Evolutionary conservation across 2,113 vertebrate species (phyloP).

Genomic region (Pantherophis guttatus): DNA sequence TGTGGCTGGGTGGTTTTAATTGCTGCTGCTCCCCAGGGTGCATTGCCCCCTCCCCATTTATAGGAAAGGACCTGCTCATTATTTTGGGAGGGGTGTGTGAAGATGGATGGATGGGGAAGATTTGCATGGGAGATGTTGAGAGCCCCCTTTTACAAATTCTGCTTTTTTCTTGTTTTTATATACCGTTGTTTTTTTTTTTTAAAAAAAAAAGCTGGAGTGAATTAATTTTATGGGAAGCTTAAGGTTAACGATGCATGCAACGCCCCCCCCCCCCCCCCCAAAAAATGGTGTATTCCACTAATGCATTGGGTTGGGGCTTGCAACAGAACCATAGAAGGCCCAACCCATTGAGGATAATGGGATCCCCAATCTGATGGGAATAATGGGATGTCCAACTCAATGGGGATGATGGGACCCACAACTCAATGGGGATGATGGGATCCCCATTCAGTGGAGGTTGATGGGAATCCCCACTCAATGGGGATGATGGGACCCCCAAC

Average conservation of each 20-base stretch:
- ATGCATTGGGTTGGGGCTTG: background rate
- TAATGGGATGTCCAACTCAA: too few species aligned
- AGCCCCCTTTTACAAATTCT: background rate
- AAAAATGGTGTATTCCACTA: background rate
- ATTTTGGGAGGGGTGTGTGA: background rate
- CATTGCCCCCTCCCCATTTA: background rate
- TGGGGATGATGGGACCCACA: too few species aligned
- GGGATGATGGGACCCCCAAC: fast-evolving
- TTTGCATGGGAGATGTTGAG: background rate
- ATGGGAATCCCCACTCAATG: too few species aligned
- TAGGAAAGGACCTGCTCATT: too few species aligned
- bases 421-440: too few species aligned
- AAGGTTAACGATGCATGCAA: background rate
- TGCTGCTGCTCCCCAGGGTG: background rate
- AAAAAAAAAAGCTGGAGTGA: background rate
- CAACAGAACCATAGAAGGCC: too few species aligned
- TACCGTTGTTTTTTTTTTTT: background rate
- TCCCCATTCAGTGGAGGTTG: fast-evolving
- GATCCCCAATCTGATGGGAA: too few species aligned
- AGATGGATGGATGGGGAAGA: background rate
- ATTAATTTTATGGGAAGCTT: background rate
- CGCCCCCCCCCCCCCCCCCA: fast-evolving
- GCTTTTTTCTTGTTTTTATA: background rate
- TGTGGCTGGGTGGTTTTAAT: too few species aligned
- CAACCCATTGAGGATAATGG: too few species aligned